phyloP scores from a whole-genome alignment of 2,113 vertebrate species.

The Dipodomys stephensi region DNA sequence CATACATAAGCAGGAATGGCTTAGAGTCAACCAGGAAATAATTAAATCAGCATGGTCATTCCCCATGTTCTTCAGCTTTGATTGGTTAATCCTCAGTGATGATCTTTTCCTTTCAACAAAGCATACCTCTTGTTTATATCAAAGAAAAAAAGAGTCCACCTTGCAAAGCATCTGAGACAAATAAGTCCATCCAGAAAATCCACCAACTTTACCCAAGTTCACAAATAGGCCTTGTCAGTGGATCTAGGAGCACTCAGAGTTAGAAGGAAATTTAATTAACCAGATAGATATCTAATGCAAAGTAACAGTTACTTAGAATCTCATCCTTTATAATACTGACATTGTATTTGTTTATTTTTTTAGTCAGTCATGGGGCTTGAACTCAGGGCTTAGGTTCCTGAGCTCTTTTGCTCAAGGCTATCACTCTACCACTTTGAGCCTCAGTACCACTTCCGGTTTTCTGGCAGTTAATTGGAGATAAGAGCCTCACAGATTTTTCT shows the following conservation, averaged over 20 bases:
- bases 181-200: constrained; percentile 31
- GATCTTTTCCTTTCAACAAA: background rate
- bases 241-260: background rate
- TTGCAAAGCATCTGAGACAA: background rate
- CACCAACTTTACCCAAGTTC: constrained; percentile 15
- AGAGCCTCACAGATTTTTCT: too few relatives aligned
- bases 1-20: background rate
- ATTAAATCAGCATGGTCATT: background rate
- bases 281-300: background rate
- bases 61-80: background rate
- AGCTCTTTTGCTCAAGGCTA: too few relatives aligned
- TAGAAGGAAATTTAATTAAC: background rate
- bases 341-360: background rate
- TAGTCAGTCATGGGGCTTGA: too few relatives aligned
- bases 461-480: too few relatives aligned
- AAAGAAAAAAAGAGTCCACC: background rate
- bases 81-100: background rate
- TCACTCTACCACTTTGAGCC: too few relatives aligned
- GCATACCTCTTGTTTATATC: background rate
- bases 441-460: too few relatives aligned
- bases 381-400: too few relatives aligned
- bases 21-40: background rate
- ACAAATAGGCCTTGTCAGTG: constrained; percentile 29
- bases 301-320: constrained; percentile 34
- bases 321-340: background rate